Evolutionary conservation across 30 jellyfish, hydroid and myxozoan genomes (phyloP), one percentile per base, ranked within the genome.

Genomic region (Hydractinia echinata): DNA sequence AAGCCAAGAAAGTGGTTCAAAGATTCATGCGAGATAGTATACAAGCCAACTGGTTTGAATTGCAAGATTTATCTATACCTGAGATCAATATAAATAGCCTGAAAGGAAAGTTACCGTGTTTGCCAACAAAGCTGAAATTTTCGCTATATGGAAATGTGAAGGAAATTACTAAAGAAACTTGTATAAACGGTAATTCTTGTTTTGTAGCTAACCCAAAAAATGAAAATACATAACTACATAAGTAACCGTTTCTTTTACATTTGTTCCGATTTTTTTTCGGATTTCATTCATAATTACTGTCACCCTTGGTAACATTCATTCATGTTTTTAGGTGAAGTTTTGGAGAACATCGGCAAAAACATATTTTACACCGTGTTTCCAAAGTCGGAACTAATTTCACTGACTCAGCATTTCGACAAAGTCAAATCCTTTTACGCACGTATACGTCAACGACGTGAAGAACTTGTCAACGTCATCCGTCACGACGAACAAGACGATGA

Each of bases 71-170:
- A 10, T 51, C 60, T 61, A 18, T 77, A 6, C 85, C 85, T 52
- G 85, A 77, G 66, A 76, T 77, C 30, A 76, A 51, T 77, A 56
- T 54, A 0, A 44, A 52, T n/a, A 51, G 80, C 15, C 83, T 77
- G 44, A 77, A 77, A 77, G 82, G 85, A 77, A 77, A 55, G 30
- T 76, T 77, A 19, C 85, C 85, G 14, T 77, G 85, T 54, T n/a
- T 77, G 13, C 61, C 18, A 60, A 30, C 53, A 39, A 61, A 13
- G 55, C 51, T 77, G 30, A 77, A 64, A 55, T 77, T 77, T 30
- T 54, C 79, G 54, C 30, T 77, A 60, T 77, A 4, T 54, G 51
- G 66, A 53, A 76, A 77, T 21, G 13, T 55, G 61, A 77, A 77
- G 52, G 85, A 77, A 8, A 49, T 77, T 7, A 54, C 21, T 9